Conservation (phyloP, 2,113 vertebrate species). For the Semicossyphus pulcher region DNA sequence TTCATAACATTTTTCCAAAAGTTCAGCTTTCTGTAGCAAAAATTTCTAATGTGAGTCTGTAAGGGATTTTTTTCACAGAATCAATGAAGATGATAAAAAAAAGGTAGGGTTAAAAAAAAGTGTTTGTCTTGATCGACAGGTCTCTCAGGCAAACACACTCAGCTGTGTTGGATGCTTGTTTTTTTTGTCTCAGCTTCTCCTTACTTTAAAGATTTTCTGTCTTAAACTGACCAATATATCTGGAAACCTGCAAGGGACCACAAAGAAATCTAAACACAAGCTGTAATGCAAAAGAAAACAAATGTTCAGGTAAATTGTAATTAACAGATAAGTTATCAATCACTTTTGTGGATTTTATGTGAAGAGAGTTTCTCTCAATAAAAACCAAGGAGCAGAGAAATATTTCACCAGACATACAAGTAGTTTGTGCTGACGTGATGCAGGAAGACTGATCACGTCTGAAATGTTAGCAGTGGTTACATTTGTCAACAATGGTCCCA, state of each 20-base stretch:
- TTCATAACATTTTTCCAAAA: neutral
- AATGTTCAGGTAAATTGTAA: neutral
- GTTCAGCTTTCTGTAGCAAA: conserved; percentile 28
- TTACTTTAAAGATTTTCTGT: neutral
- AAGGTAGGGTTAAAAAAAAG: neutral
- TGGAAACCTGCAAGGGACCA: neutral
- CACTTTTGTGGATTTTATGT: neutral
- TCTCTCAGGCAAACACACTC: conserved; percentile 8
- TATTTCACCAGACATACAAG: neutral
- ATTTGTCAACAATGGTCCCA: neutral
- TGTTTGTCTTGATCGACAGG: neutral
- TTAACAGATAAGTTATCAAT: conserved; percentile 3
- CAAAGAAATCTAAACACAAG: neutral
- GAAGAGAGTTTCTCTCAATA: conserved; percentile 13
- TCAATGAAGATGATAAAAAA: conserved; percentile 1
- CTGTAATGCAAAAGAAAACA: conserved; percentile 2
- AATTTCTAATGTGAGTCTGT: neutral
- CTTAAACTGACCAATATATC: neutral
- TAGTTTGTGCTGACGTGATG: conserved; percentile 2
- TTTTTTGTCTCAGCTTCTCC: conserved; percentile 8
- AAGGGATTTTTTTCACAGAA: conserved; percentile 19
- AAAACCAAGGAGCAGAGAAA: conserved; percentile 11
- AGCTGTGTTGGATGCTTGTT: neutral
- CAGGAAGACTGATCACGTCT: neutral
- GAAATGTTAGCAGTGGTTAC: conserved; percentile 40